Evolutionary conservation across 30 jellyfish, hydroid and myxozoan genomes (phyloP).

Genomic region (Aurelia aurita): DNA sequence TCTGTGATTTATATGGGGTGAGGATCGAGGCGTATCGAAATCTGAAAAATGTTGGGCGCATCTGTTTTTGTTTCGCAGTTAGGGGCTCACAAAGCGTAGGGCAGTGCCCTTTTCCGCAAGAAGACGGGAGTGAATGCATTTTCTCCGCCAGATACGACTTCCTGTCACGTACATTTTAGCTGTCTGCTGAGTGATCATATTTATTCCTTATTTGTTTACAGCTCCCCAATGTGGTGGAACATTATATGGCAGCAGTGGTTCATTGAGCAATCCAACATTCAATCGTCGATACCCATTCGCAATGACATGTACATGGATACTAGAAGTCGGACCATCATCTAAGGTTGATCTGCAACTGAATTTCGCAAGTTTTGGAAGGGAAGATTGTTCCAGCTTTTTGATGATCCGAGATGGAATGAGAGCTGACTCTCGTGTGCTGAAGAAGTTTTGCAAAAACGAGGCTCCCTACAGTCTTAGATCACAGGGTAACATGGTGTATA

Average conservation of each 20-base stretch:
- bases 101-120: no score
- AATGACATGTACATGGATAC: slow-evolving; percentile 62
- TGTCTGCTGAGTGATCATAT: no score
- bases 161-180: no score
- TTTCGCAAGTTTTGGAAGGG: slow-evolving; percentile 6
- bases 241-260: slow-evolving; percentile 64
- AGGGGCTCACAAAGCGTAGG: no score
- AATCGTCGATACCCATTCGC: slow-evolving; percentile 24
- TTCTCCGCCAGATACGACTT: no score
- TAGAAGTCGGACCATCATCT: slow-evolving; percentile 69
- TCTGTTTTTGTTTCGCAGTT: no score
- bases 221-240: slow-evolving; percentile 84
- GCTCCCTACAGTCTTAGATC: slow-evolving; percentile 22
- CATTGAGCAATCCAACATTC: slow-evolving; percentile 51
- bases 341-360: slow-evolving; percentile 18
- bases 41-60: no score
- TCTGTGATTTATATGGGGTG: no score
- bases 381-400: slow-evolving; percentile 46
- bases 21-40: no score
- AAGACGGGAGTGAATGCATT: no score
- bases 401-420: slow-evolving; percentile 75
- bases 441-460: slow-evolving; percentile 51
- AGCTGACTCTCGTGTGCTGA: slow-evolving; percentile 53
- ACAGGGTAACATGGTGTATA: slow-evolving; percentile 23
- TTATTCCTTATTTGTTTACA: neutral